Evolutionary conservation across 1,140 invertebrate species (phyloP), one percentile per base, ranked within the genome.

Genomic region (Nasonia vitripennis): DNA sequence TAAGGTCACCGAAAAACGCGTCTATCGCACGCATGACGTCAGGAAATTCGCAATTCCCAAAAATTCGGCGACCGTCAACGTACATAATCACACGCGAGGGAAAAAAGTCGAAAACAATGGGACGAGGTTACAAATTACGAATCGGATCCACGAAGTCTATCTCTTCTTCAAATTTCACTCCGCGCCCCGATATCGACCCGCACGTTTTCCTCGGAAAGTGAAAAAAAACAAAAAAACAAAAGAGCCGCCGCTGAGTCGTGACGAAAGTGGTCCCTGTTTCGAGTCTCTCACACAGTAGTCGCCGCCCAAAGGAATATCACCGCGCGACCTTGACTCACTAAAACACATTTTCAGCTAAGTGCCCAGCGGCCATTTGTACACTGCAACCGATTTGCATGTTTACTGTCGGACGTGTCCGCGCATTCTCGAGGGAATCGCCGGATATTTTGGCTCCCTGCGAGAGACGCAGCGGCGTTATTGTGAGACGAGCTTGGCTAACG

Each of bases 281-380:
- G 23, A 17, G 11, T 27, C 27, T 41, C 62, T 80, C 10, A 51
- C 48, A 51, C 48, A 14, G 48, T 62, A 27, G 27, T 37, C 34
- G 34, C 17, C 17, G 6, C 5, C 17, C 55, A n/a, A 62, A 20
- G 14, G 20, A 62, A n/a, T 17, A 62, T 62, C 55, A n/a, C 55
- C n/a, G 2, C n/a, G 2, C 45, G 77, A 83, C 83, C 86, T 84
- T 87, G 86, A 81, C 86, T 87, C 31, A 78, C 70, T 87, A 78
- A 78, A 78, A 87, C 68, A 84, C 71, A 84, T 86, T 86, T 86
- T 78, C 45, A 83, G 67, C 62, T 80, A 75, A 85, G 78, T 80
- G 78, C 68, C 31, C 23, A 85, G 78, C 67, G 70, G 11, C 6
- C 23, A 31, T 31, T 27, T 71, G 31, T 11, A 71, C 68, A 17